Conservation (phyloP, 30 jellyfish, hydroid and myxozoan genomes). For the Aurelia coerulea region DNA sequence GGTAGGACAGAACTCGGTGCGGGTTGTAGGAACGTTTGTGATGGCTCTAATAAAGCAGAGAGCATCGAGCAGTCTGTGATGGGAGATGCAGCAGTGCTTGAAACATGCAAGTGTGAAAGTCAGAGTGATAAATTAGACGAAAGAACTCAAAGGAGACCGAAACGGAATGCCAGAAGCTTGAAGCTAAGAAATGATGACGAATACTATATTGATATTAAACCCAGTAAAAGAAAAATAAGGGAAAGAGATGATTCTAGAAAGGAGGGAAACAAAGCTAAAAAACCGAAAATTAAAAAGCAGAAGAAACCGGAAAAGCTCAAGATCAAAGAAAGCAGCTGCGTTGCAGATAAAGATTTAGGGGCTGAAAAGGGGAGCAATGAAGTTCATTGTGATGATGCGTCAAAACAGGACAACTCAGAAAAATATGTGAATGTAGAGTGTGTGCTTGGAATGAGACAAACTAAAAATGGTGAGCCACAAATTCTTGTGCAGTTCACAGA, state of each 20-base stretch:
- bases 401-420: not conserved
- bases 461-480: constrained; percentile 22
- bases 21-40: too few relatives aligned
- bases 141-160: constrained; percentile 26
- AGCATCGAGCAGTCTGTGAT: too few relatives aligned
- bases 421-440: constrained; percentile 42
- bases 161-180: constrained; percentile 8
- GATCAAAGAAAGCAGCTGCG: not conserved
- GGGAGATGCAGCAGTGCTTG: too few relatives aligned
- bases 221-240: not conserved
- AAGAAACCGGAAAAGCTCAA: not conserved
- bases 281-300: not conserved
- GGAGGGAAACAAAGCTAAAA: constrained; percentile 6
- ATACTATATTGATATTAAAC: constrained; percentile 20
- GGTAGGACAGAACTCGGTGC: too few relatives aligned
- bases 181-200: constrained; percentile 30
- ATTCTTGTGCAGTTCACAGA: constrained; percentile 85
- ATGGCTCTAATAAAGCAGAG: too few relatives aligned
- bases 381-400: not conserved
- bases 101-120: too few relatives aligned
- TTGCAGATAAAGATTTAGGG: not conserved
- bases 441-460: constrained; percentile 65
- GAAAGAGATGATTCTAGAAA: not conserved
- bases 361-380: not conserved
- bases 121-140: too few relatives aligned